These are phyloP conservation scores for Mystacides longicornis DNA, from an alignment of 2,888 invertebrate species.

Conservation along the genomic window DNA sequence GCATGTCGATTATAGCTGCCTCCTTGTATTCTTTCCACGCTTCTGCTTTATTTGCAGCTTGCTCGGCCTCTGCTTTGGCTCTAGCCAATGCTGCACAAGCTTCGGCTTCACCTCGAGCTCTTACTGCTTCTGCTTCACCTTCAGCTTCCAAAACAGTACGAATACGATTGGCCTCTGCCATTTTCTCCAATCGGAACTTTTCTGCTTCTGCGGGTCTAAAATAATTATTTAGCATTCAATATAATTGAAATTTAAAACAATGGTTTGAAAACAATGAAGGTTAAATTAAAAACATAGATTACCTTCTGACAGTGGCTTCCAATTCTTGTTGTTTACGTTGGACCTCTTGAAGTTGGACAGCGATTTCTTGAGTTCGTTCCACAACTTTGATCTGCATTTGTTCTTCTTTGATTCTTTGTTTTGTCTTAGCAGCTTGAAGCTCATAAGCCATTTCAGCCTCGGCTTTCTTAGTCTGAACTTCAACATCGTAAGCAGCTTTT, in stretches of 20 bases:
- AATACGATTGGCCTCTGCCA: conserved; percentile 88
- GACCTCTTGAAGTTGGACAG: conserved; percentile 94
- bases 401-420: conserved; percentile 92
- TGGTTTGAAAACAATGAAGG: background rate
- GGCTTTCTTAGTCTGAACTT: conserved; percentile 91
- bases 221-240: background rate
- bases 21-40: conserved; percentile 96
- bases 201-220: conserved; percentile 90
- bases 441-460: conserved; percentile 93
- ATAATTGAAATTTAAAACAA: background rate
- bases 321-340: conserved; percentile 84
- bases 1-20: conserved; percentile 95
- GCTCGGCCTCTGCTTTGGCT: conserved; percentile 93
- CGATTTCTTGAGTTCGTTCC: conserved; percentile 87
- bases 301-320: conserved; percentile 80
- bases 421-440: conserved; percentile 90
- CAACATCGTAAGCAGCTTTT: conserved; percentile 94
- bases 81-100: conserved; percentile 92
- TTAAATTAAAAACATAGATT: conserved; percentile 4
- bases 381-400: conserved; percentile 95
- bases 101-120: conserved; percentile 79
- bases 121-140: conserved; percentile 84
- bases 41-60: conserved; percentile 95
- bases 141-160: conserved; percentile 90
- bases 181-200: conserved; percentile 80